phyloP scores from a whole-genome alignment of 2,888 invertebrate genomes.

The Watsonalla binaria region DNA sequence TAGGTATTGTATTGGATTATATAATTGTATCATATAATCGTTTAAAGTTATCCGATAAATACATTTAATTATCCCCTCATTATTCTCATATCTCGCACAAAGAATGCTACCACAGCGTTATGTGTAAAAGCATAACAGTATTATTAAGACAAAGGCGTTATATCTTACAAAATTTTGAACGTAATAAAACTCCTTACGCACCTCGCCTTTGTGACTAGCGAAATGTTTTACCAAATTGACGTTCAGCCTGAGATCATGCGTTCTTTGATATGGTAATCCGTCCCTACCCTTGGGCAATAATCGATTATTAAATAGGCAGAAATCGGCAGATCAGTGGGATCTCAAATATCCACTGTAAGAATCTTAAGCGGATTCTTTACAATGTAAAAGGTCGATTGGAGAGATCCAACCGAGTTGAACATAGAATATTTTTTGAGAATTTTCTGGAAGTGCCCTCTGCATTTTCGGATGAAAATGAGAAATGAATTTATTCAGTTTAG shows the following conservation, averaged over 20 bases:
- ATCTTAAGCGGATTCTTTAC: slow-evolving; percentile 56
- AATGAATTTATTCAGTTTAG: too few relatives aligned
- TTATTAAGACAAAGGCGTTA: slow-evolving; percentile 30
- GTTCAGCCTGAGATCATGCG: slow-evolving; percentile 60
- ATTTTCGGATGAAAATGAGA: slow-evolving; percentile 5
- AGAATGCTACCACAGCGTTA: background rate
- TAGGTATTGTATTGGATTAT: too few relatives aligned
- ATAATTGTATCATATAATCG: too few relatives aligned
- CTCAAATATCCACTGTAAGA: slow-evolving; percentile 45
- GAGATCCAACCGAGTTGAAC: slow-evolving; percentile 28
- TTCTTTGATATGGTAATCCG: slow-evolving; percentile 75
- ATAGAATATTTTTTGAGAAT: slow-evolving; percentile 23
- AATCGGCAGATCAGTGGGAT: slow-evolving; percentile 52
- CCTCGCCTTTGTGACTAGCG: slow-evolving; percentile 36
- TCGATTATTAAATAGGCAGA: slow-evolving; percentile 73
- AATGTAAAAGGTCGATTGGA: slow-evolving; percentile 46
- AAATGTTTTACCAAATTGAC: slow-evolving; percentile 67
- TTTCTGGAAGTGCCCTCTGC: slow-evolving; percentile 12
- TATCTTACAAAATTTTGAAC: slow-evolving; percentile 34
- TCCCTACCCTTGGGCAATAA: slow-evolving; percentile 57
- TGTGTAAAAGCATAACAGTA: slow-evolving; percentile 15
- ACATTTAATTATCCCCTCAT: too few relatives aligned
- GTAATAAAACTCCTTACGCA: slow-evolving; percentile 42
- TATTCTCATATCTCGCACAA: too few relatives aligned
- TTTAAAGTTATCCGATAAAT: too few relatives aligned